These are phyloP conservation scores for Ctenopoma kingsleyae DNA, from an alignment of 2,797 vertebrate species.

Conservation along the genomic window DNA sequence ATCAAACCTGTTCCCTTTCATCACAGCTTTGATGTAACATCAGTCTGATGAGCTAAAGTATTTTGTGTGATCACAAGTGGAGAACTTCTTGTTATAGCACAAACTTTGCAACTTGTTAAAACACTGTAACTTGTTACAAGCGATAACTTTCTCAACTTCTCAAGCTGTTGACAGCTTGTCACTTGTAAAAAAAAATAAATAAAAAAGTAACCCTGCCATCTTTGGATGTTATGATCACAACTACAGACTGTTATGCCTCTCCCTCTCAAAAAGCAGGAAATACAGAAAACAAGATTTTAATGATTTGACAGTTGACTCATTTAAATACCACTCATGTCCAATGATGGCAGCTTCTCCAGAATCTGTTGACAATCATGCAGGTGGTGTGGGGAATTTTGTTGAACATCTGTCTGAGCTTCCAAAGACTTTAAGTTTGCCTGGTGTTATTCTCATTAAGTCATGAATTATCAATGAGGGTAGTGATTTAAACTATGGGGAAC, in stretches of 20 bases:
- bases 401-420: slow-evolving; percentile 37
- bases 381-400: slow-evolving; percentile 19
- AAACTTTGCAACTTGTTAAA: slow-evolving; percentile 7
- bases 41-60: background rate
- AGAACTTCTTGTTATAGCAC: background rate
- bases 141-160: slow-evolving; percentile 6
- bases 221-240: slow-evolving; percentile 43
- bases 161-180: slow-evolving; percentile 43
- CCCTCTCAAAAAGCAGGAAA: slow-evolving; percentile 32
- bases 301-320: slow-evolving; percentile 64
- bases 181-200: slow-evolving; percentile 3
- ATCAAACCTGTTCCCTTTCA: background rate
- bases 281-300: slow-evolving; percentile 55
- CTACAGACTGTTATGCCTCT: slow-evolving; percentile 59
- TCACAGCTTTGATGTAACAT: background rate
- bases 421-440: background rate
- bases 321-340: slow-evolving; percentile 49
- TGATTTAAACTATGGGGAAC: slow-evolving; percentile 1
- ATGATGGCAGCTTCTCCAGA: slow-evolving; percentile 15
- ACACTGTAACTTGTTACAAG: background rate
- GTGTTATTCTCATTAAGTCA: slow-evolving; percentile 16
- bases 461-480: slow-evolving; percentile 11
- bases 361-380: slow-evolving; percentile 29
- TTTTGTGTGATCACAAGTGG: background rate
- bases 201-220: slow-evolving; percentile 7